These are phyloP conservation scores for Cynocephalus volans DNA, from an alignment of 2,113 vertebrate species.

Conservation along the genomic window DNA sequence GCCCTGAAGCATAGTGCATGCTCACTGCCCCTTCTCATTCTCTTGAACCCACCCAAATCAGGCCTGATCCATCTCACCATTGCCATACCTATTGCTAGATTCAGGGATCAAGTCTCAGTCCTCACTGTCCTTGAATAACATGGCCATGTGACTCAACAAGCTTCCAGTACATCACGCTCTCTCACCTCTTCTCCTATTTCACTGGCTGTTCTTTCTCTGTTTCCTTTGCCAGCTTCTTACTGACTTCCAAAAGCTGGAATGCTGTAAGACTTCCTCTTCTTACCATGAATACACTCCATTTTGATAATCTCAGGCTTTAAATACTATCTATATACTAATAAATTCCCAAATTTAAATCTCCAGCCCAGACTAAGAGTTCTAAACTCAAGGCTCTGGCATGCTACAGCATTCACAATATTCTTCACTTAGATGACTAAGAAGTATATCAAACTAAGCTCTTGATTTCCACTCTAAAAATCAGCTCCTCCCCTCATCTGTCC, in stretches of 20 bases:
- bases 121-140: background rate
- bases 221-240: background rate
- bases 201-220: background rate
- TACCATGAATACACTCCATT: background rate
- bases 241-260: background rate
- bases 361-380: background rate
- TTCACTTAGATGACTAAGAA: background rate
- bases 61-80: background rate
- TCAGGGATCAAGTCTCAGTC: background rate
- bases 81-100: background rate
- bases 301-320: background rate
- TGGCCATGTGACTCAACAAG: accelerated
- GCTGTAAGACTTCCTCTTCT: background rate
- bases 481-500: background rate
- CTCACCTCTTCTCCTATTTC: background rate
- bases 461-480: background rate
- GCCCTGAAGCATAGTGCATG: background rate
- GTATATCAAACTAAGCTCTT: background rate
- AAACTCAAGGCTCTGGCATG: background rate
- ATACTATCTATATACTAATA: background rate
- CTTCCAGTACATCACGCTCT: background rate
- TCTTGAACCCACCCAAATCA: background rate
- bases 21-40: background rate
- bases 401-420: background rate
- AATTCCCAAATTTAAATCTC: background rate